Conservation (phyloP, 2,888 invertebrate genomes). For the Ferdinandea cuprea region DNA sequence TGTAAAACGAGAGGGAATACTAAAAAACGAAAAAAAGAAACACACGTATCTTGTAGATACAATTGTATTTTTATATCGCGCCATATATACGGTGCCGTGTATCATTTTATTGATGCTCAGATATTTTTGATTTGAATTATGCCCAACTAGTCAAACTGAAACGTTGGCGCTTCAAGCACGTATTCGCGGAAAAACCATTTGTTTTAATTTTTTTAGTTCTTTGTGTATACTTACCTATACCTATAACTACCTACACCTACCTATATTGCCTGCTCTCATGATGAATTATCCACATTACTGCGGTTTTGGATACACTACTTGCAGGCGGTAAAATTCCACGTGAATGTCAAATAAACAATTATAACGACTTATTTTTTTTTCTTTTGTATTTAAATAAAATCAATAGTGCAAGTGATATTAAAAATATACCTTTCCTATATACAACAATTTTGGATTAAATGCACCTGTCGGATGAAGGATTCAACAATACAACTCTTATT, state of each 20-base stretch:
- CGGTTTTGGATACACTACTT: conserved; percentile 35
- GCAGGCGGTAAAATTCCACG: conserved; percentile 42
- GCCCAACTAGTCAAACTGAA: conserved; percentile 83
- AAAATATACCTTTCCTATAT: no score
- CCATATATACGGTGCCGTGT: conserved; percentile 70
- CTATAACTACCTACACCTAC: not conserved
- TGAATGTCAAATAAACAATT: conserved; percentile 72
- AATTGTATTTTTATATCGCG: conserved; percentile 74
- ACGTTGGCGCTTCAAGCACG: conserved; percentile 84
- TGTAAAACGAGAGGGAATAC: conserved; percentile 74
- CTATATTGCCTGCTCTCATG: conserved; percentile 19
- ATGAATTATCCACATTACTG: conserved; percentile 59
- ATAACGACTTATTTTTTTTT: conserved; percentile 40
- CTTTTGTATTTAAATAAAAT: conserved; percentile 9
- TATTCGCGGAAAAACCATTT: conserved; percentile 81
- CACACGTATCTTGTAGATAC: conserved; percentile 71
- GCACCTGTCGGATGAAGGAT: conserved; percentile 64
- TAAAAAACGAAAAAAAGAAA: conserved; percentile 40
- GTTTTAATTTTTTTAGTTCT: conserved; percentile 57
- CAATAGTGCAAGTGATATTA: not conserved
- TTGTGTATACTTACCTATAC: not conserved
- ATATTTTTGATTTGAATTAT: conserved; percentile 83
- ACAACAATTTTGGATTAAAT: conserved; percentile 29
- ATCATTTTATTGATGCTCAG: conserved; percentile 83
- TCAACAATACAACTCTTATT: conserved; percentile 33